Evolutionary conservation across 64 coral and sea anemone species (phyloP), one percentile per base, ranked within the genome.

Genomic region (Stichodactyla helianthus): DNA sequence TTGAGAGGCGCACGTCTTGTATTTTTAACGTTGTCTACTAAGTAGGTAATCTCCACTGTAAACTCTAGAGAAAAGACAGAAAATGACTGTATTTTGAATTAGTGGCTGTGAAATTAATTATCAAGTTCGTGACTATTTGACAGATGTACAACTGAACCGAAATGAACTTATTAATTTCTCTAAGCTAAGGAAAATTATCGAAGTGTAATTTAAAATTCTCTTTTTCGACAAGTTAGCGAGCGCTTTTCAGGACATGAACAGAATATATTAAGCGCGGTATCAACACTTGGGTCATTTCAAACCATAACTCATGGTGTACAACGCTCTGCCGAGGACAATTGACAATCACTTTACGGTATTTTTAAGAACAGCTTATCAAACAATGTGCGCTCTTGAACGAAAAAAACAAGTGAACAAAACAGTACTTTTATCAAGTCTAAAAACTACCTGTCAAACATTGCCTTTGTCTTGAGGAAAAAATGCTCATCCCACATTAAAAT

Each of bases 331-430:
- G 8, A 28, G 68, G 8, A 74, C 25, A 74, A 74, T 27, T 11
- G 26, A 31, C n/a, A 74, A 74, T 35, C 68, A 74, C 68, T 74
- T 74, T 31, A 31, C 9, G 2, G 68, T 58, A 58, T 58, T 58
- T 58, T 74, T 31, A 74, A 65, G 68, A 74, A 74, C 68, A 74
- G 68, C 68, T 31, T 74, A 74, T 31, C n/a, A 28, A 74, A 74
- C 68, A 74, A 27, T 74, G 25, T 74, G 68, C 27, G 12, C 68
- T 74, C 68, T 74, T 74, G 68, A 31, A 74, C 63, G 26, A 74
- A 74, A 74, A 74, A 28, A 74, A 74, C 68, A 74, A 31, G n/a
- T 27, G 68, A 74, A 28, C 68, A 7, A 74, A 74, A 74, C n/a
- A 26, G 25, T 10, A 23, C 68, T 74, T 74, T 74, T 74, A 74